These are phyloP conservation scores for Araneus ventricosus DNA, from an alignment of 1,140 invertebrate species.

Conservation along the genomic window DNA sequence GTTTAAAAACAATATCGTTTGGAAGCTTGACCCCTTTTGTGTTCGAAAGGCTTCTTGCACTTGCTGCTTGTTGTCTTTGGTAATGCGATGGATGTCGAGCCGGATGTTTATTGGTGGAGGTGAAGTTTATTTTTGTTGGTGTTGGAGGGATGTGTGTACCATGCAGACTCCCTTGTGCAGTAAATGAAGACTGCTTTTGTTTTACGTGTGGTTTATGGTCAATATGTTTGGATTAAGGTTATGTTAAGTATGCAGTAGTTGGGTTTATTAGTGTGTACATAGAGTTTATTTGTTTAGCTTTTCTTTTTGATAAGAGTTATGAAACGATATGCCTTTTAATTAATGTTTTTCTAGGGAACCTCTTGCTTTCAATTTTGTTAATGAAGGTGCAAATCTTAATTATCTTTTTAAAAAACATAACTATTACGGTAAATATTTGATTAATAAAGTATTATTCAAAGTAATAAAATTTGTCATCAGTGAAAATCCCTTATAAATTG, in stretches of 20 bases:
- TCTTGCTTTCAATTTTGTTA: too few relatives aligned
- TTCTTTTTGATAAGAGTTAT: too few relatives aligned
- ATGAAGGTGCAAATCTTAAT: too few relatives aligned
- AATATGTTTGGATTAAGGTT: not conserved
- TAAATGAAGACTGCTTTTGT: not conserved
- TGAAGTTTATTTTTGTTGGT: not conserved
- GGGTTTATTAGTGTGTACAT: not conserved
- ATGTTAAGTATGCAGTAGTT: not conserved
- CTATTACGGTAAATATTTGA: too few relatives aligned
- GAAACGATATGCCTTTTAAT: too few relatives aligned
- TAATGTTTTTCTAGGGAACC: too few relatives aligned
- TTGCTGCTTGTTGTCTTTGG: not conserved
- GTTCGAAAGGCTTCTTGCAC: not conserved
- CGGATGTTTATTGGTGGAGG: not conserved
- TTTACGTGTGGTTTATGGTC: not conserved
- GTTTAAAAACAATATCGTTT: slow-evolving; percentile 40
- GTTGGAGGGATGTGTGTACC: not conserved
- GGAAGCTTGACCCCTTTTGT: slow-evolving; percentile 19
- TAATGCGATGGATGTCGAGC: not conserved
- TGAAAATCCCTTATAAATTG: too few relatives aligned
- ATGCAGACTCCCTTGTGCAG: not conserved
- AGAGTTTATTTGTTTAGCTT: too few relatives aligned
- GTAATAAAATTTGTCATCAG: too few relatives aligned
- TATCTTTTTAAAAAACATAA: too few relatives aligned
- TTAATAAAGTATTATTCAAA: too few relatives aligned